Conservation (phyloP, 1,140 invertebrate genomes). For the Hyposmocoma kahamanoa region DNA sequence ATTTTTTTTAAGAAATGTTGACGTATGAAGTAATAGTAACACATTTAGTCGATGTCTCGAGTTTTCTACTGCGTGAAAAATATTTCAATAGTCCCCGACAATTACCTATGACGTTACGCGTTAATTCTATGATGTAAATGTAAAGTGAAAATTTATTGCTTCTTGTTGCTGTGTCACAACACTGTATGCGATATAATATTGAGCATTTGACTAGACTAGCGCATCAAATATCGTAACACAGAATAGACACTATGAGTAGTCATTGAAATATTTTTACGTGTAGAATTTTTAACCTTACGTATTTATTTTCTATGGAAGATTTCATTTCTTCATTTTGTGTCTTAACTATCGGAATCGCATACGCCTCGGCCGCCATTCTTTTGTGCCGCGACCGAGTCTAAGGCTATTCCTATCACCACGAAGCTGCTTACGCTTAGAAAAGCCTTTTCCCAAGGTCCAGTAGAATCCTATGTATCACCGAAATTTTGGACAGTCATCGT, state of each 20-base stretch:
- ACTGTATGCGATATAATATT: constrained; percentile 44
- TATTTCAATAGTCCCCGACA: constrained; percentile 29
- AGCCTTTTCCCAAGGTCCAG: constrained; percentile 8
- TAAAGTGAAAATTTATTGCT: too few relatives aligned
- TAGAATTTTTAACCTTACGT: constrained; percentile 52
- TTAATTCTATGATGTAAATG: too few relatives aligned
- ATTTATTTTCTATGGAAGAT: constrained; percentile 71
- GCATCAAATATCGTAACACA: constrained; percentile 26
- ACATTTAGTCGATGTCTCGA: constrained; percentile 71
- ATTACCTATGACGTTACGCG: too few relatives aligned
- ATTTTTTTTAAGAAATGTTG: constrained; percentile 44
- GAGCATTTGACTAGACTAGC: constrained; percentile 60
- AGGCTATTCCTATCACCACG: constrained; percentile 51
- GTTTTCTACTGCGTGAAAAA: constrained; percentile 33
- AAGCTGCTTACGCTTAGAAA: constrained; percentile 6
- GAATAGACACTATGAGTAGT: not conserved
- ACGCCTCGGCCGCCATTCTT: constrained; percentile 43
- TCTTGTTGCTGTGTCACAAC: constrained; percentile 27
- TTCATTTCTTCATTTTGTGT: constrained; percentile 62
- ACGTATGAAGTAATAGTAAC: constrained; percentile 66
- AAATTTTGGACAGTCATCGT: constrained; percentile 45
- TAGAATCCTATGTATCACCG: constrained; percentile 31
- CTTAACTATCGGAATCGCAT: constrained; percentile 62
- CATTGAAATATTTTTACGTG: constrained; percentile 40
- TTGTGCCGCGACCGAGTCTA: constrained; percentile 53